Evolutionary conservation across 2,888 invertebrate genomes (phyloP).

Genomic region (Thalpophila matura): DNA sequence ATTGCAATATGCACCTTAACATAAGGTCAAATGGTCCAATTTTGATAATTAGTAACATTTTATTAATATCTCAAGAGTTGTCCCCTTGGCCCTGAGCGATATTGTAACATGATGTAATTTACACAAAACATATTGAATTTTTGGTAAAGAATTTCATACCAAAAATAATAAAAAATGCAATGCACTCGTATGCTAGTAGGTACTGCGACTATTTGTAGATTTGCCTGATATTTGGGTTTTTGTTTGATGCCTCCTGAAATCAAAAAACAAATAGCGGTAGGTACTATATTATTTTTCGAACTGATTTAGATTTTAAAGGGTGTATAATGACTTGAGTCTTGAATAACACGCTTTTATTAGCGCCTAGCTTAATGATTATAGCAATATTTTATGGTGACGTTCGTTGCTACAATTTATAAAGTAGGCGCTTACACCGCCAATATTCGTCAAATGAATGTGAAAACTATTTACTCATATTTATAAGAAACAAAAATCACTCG

Average conservation of each 20-base stretch:
- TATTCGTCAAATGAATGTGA: not conserved
- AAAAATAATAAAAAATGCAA: not conserved
- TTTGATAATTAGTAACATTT: conserved; percentile 60
- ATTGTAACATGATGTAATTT: conserved; percentile 47
- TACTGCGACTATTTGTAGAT: not conserved
- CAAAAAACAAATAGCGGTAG: too few relatives aligned
- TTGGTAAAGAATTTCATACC: conserved; percentile 10
- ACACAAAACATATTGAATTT: conserved; percentile 4
- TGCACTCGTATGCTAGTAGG: not conserved
- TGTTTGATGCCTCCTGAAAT: too few relatives aligned
- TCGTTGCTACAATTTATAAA: not conserved
- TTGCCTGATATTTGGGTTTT: not conserved
- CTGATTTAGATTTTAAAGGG: too few relatives aligned
- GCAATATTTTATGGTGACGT: not conserved
- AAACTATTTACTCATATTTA: not conserved
- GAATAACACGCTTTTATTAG: not conserved
- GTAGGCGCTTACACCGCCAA: conserved; percentile 10
- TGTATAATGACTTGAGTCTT: too few relatives aligned
- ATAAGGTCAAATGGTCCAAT: conserved; percentile 62
- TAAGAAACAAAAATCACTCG: not conserved
- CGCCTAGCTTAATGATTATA: not conserved
- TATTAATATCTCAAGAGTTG: conserved; percentile 67
- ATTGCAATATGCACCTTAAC: conserved; percentile 74
- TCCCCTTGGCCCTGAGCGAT: conserved; percentile 30
- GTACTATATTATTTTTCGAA: too few relatives aligned